phyloP scores from a whole-genome alignment of 2,888 invertebrate species.

The Macropis europaea region DNA sequence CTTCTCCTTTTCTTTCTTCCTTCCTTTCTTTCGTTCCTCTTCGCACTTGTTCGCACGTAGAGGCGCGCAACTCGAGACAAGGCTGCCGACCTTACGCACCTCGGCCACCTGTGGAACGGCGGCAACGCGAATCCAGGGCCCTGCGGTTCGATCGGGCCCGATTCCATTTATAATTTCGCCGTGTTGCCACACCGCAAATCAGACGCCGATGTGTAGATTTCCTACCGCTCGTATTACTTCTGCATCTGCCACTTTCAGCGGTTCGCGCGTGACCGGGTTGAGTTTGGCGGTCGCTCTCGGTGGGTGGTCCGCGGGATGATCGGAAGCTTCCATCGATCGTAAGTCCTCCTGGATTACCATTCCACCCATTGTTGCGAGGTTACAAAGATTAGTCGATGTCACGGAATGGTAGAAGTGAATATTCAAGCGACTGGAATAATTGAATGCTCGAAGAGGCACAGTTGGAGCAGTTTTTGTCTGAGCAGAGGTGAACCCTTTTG shows the following conservation, averaged over 20 bases:
- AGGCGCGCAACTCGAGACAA: conserved; percentile 45
- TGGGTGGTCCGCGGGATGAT: background rate
- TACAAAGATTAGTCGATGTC: no score
- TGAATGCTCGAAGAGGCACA: no score
- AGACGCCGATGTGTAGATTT: conserved; percentile 26
- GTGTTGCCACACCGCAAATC: conserved; percentile 20
- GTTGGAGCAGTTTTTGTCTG: no score
- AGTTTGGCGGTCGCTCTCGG: background rate
- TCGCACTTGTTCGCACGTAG: conserved; percentile 57
- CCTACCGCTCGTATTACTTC: conserved; percentile 28
- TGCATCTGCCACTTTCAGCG: background rate
- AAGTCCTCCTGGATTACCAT: no score
- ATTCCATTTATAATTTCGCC: conserved; percentile 45
- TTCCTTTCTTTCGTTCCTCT: conserved; percentile 25
- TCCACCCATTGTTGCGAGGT: background rate
- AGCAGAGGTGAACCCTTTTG: no score
- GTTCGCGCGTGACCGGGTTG: background rate
- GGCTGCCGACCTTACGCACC: conserved; percentile 57
- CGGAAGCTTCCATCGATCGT: no score
- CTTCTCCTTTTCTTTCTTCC: conserved; percentile 28
- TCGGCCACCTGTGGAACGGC: conserved; percentile 62
- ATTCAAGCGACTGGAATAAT: no score
- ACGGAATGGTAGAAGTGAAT: no score
- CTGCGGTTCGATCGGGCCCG: conserved; percentile 42
- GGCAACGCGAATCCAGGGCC: conserved; percentile 48